These are phyloP conservation scores for Caracal caracal DNA, from an alignment of 2,113 vertebrate genomes.

Conservation along the genomic window DNA sequence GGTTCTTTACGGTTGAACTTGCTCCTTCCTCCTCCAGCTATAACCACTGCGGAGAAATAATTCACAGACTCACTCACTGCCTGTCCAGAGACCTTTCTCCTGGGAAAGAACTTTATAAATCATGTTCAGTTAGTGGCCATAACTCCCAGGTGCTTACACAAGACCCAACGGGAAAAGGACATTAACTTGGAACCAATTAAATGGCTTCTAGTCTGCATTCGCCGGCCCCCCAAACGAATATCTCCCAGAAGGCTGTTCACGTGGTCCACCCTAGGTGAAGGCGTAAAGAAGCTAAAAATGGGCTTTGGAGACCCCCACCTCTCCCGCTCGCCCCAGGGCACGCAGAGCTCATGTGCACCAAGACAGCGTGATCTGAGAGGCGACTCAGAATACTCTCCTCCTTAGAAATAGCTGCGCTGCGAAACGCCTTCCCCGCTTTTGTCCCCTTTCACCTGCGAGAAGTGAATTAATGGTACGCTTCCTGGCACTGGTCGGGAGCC, in stretches of 20 bases:
- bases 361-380: background rate
- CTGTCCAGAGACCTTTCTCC: constrained; percentile 56
- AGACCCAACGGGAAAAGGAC: constrained; percentile 64
- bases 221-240: background rate
- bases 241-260: constrained; percentile 6
- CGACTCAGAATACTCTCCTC: background rate
- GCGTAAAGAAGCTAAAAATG: background rate
- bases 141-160: constrained; percentile 42
- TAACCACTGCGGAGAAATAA: constrained; percentile 24
- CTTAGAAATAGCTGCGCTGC: background rate
- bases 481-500: background rate
- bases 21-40: background rate
- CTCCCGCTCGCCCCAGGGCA: background rate
- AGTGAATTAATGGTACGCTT: background rate
- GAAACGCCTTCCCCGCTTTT: background rate
- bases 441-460: background rate
- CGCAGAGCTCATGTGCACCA: background rate
- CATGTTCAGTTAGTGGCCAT: constrained; percentile 46
- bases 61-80: background rate
- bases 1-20: background rate
- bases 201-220: constrained; percentile 10
- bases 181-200: constrained; percentile 56
- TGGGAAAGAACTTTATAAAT: constrained; percentile 65
- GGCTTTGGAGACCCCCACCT: background rate
- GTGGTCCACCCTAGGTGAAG: background rate